Evolutionary conservation across 2,888 invertebrate genomes (phyloP), one percentile per base, ranked within the genome.

Genomic region (Malachius bipustulatus): DNA sequence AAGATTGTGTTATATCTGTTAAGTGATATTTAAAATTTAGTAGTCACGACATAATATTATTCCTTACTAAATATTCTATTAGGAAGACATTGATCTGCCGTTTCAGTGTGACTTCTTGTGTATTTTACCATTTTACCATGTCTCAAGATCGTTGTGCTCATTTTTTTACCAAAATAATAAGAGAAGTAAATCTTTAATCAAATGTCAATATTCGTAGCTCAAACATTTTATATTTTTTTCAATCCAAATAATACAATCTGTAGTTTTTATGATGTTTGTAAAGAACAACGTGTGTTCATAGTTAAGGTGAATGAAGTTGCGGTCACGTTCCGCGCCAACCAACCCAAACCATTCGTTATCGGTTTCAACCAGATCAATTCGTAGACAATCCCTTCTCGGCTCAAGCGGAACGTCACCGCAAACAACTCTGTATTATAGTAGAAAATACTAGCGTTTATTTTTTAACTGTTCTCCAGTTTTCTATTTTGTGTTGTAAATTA

Each of bases 161-260:
- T 60, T 59, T 56, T n/a, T 57, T 56, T 59, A 58, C 56, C 52
- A 52, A 48, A 50, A 41, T 44, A 48, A 48, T 39, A 39, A 39
- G 38, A 36, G 33, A 27, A 47, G 45, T 48, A 47, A 49, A 53
- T 46, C 48, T 52, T 54, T 52, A 55, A 59, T 56, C 55, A 53
- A 59, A 61, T 61, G 62, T 62, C 61, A 62, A 62, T 62, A 62
- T 51, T 54, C 53, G 54, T 60, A 60, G 60, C 60, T 61, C 60
- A 60, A 55, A 55, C 52, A 55, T 55, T 53, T 51, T 56, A 54
- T 57, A 57, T 57, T 56, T 55, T 57, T 55, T 58, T 55, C 48
- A 51, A 49, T 46, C 47, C 48, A 47, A 51, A 47, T 42, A 47
- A 47, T 52, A 49, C 52, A 52, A 53, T 55, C 54, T 50, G 45